Base-by-base conservation (phyloP, 2,888 invertebrate genomes). In the Mechanitis mazaeus region DNA sequence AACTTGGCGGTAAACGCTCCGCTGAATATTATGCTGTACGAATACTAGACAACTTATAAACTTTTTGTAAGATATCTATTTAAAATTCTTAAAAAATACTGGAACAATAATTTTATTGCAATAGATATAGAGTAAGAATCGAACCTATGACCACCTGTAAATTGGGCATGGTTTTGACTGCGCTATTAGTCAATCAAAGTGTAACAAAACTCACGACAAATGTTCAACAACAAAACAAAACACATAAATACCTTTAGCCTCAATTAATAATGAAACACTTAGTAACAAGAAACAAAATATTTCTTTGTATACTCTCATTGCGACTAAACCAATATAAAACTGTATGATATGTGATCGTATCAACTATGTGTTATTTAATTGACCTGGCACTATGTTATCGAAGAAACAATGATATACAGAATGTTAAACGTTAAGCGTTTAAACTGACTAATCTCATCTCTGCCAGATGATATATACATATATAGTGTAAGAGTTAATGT, bases 221-320 rank as follows among this genome's bases (percentile, higher is more conserved):
- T 20, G 20, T 42, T 9, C 9, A 42, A 28, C 6, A 28, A 31
- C 5, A 50, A 31, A 31, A 45, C 11, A 20, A 54, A 45, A 45
- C 38, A 53, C 33, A 35, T 11, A 45, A 56, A 42, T 61, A 61
- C 61, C 61, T 61, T 58, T 28, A 45, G 55, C 31, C 31, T 11
- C 60, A 20, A 58, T 50, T 38, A 58, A 59, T 33, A 54, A 45
- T 35, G 55, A 33, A n/a, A 31, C 38, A 38, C 50, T 50, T 7
- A 50, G 50, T 31, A 57, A 12, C n/a, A 57, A 45, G 31, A 50
- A n/a, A 46, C 57, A 42, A 6, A 42, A 35, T 11, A 45, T 11
- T 11, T 35, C 53, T 56, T 60, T 60, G 38, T 38, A 54, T 45
- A 55, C 9, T 31, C 31, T 9, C 50, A 50, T 50, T 50, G 31